Percentiles rank a stretch among this genome's conserved stretches.
phyloP scores from a whole-genome alignment of 2,888 invertebrate genomes.

The Athrips mouffetella region DNA sequence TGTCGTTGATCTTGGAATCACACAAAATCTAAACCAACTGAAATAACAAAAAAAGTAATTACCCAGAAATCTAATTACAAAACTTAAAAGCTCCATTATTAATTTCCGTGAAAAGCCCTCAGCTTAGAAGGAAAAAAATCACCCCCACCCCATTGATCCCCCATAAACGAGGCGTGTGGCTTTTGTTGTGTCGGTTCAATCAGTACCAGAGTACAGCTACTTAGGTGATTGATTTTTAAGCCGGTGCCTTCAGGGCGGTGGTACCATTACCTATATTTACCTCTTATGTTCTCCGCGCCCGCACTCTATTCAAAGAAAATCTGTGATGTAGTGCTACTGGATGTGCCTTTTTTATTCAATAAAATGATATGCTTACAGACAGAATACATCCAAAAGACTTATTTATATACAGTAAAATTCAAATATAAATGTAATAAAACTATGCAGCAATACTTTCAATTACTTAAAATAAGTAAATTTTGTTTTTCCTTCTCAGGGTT shows the following conservation, averaged over 20 bases:
- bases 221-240: conserved; percentile 73
- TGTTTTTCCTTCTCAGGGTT: no score
- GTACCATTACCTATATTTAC: conserved; percentile 56
- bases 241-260: conserved; percentile 55
- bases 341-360: background rate
- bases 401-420: no score
- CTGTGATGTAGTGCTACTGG: conserved; percentile 16
- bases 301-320: conserved; percentile 33
- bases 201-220: conserved; percentile 72
- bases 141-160: background rate
- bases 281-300: conserved; percentile 37
- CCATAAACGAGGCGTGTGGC: conserved; percentile 4
- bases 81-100: no score
- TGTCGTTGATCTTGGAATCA: no score
- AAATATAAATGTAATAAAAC: no score
- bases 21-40: no score
- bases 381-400: no score
- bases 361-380: background rate
- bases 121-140: background rate
- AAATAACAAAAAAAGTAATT: no score
- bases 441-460: no score
- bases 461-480: no score
- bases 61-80: no score
- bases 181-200: conserved; percentile 59
- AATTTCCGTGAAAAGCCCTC: no score